phyloP scores from a whole-genome alignment of 2,797 vertebrate genomes.

The Cheracebus regulus region DNA sequence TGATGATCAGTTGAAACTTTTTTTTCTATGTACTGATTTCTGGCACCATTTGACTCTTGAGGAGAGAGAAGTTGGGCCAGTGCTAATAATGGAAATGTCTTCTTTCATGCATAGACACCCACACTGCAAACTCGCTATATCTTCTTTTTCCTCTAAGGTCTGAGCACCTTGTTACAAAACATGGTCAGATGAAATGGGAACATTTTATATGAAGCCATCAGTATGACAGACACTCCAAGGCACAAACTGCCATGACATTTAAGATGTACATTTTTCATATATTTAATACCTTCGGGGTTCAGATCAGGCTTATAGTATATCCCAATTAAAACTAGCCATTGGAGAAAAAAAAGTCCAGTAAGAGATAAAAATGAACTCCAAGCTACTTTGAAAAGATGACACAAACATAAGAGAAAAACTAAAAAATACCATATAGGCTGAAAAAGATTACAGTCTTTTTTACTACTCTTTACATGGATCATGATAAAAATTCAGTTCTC shows the following conservation, averaged over 20 bases:
- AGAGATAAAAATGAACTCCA: constrained; percentile 43
- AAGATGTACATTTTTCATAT: constrained; percentile 34
- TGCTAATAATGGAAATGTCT: not conserved
- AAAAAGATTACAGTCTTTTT: not conserved
- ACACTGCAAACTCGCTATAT: not conserved
- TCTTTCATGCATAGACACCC: not conserved
- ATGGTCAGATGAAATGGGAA: constrained; percentile 52
- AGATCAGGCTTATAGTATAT: not conserved
- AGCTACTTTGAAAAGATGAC: not conserved
- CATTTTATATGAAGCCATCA: constrained; percentile 31
- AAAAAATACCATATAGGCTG: not conserved
- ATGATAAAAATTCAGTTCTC: constrained; percentile 19
- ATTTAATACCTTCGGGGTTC: constrained; percentile 13
- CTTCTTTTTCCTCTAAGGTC: not conserved
- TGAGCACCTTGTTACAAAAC: not conserved
- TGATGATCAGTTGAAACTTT: not conserved
- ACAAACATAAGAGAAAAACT: not conserved
- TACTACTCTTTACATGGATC: not conserved
- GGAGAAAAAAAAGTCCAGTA: not conserved
- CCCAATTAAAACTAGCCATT: constrained; percentile 21
- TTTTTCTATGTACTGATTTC: not conserved
- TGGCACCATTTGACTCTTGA: not conserved
- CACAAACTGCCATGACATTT: constrained; percentile 1
- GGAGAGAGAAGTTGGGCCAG: not conserved
- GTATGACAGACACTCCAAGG: constrained; percentile 31